Base-by-base conservation (phyloP, 2,113 vertebrate species). In the Larimichthys polyactis region DNA sequence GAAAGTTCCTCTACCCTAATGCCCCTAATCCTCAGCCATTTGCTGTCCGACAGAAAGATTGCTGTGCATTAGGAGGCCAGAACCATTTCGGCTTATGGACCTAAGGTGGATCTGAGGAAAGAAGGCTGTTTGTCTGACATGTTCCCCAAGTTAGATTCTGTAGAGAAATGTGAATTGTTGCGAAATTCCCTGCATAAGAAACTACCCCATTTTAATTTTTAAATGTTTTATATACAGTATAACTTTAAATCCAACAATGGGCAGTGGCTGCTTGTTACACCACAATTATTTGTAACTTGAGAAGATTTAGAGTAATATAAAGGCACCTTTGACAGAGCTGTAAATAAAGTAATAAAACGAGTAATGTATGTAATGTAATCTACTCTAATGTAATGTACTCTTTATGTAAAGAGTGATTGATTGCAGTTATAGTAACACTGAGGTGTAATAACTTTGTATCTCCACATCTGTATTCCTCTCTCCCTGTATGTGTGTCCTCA, bases 21-120 rank as follows among this genome's bases (percentile, higher is more conserved):
- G 85, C 82, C 80, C 80, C 89, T 94, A 91, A 95, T 95, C 89
- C 87, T 91, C 85, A 83, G 85, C 88, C 85, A 93, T 94, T 93
- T 93, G 80, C 86, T 86, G 83, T 81, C 83, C 11, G 75, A 86
- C 84, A 81, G 82, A 84, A 65, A 85, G 89, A 87, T 75, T 82
- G 59, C 54, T 74, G 14, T 82, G 81, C 86, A 86, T 92, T 89
- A 91, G 74, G 71, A 87, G 70, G 72, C 82, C 79, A 81, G 64
- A 79, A 69, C 69, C 57, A 68, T 85, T 72, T 67, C 54, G 71
- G 78, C 70, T 84, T 87, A 87, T 87, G 87, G 81, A 88, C 79
- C 64, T 64, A 66, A 65, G 78, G 81, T 70, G 73, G 52, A 70
- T 69, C 49, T 66, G 60, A 76, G 72, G 65, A 44, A 62, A 77